phyloP scores from a whole-genome alignment of 2,888 invertebrate genomes.

The Rhagium mordax region DNA sequence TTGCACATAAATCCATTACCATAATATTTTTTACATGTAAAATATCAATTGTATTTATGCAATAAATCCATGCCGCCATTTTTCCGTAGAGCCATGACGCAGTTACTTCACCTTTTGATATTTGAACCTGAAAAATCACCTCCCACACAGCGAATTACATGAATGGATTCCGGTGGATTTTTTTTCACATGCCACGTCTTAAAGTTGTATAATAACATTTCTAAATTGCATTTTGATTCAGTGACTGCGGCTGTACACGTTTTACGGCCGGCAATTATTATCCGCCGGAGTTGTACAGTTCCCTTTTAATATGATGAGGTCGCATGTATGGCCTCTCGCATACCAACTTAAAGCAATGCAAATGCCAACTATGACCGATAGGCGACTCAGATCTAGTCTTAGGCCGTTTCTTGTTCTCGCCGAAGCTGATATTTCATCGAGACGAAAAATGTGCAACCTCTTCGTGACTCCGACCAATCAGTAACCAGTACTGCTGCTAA shows the following conservation, averaged over 20 bases:
- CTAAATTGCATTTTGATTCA: constrained; percentile 21
- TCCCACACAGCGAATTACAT: constrained; percentile 12
- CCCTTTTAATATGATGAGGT: constrained; percentile 8
- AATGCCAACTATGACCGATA: constrained; percentile 18
- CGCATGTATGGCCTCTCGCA: constrained; percentile 6
- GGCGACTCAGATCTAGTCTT: constrained; percentile 12
- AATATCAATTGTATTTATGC: not conserved
- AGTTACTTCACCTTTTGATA: not conserved
- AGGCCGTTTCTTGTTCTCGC: constrained; percentile 1
- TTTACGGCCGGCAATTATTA: constrained; percentile 8
- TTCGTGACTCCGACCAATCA: constrained; percentile 9
- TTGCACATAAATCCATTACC: not conserved
- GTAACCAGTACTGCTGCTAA: constrained; percentile 5
- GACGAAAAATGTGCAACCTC: not conserved
- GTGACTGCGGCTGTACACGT: constrained; percentile 6
- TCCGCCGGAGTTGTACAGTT: constrained; percentile 1
- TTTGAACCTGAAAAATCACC: constrained; percentile 1
- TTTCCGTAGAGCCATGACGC: not conserved
- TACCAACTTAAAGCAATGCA: not conserved
- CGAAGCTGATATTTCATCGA: constrained; percentile 1
- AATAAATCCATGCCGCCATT: not conserved
- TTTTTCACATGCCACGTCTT: not conserved
- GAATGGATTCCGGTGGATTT: constrained; percentile 1
- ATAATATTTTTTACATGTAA: not conserved
- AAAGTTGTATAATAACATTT: constrained; percentile 6